Evolutionary conservation across 30 jellyfish, hydroid and myxozoan genomes (phyloP).

Genomic region (Hydractinia symbiolongicarpus): DNA sequence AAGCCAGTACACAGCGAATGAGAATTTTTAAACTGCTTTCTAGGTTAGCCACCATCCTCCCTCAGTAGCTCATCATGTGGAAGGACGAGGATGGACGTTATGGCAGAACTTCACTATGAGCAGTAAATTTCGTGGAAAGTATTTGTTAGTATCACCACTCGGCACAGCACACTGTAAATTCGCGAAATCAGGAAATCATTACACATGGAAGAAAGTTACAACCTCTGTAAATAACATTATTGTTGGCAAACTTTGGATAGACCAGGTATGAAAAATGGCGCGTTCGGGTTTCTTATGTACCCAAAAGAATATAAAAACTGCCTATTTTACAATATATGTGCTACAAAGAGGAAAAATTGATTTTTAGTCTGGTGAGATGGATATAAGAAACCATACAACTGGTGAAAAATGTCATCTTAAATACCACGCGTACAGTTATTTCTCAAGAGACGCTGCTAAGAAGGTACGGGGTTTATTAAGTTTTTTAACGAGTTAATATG

Average conservation of each 20-base stretch:
- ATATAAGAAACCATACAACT: constrained; percentile 89
- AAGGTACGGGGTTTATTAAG: constrained; percentile 31
- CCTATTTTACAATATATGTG: no score
- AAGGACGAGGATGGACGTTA: constrained; percentile 98
- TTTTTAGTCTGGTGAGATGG: constrained; percentile 95
- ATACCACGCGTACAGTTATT: constrained; percentile 95
- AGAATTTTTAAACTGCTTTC: neutral
- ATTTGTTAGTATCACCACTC: constrained; percentile 83
- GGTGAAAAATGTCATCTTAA: constrained; percentile 96
- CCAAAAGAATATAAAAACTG: no score
- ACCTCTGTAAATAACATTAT: constrained; percentile 91
- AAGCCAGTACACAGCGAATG: no score
- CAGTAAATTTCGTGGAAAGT: constrained; percentile 96
- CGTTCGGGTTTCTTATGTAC: no score
- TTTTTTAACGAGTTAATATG: neutral
- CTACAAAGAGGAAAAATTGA: neutral
- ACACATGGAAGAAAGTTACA: constrained; percentile 97
- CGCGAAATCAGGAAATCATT: constrained; percentile 90
- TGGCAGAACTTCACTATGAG: constrained; percentile 99
- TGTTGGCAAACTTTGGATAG: constrained; percentile 99
- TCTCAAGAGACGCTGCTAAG: constrained; percentile 86
- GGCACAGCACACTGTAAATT: constrained; percentile 98
- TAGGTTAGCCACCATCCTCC: constrained; percentile 99
- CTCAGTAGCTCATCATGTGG: constrained; percentile 97
- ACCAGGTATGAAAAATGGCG: constrained; percentile 44